Evolutionary conservation across 1,140 invertebrate species (phyloP).

Genomic region (Cotesia chilonis): DNA sequence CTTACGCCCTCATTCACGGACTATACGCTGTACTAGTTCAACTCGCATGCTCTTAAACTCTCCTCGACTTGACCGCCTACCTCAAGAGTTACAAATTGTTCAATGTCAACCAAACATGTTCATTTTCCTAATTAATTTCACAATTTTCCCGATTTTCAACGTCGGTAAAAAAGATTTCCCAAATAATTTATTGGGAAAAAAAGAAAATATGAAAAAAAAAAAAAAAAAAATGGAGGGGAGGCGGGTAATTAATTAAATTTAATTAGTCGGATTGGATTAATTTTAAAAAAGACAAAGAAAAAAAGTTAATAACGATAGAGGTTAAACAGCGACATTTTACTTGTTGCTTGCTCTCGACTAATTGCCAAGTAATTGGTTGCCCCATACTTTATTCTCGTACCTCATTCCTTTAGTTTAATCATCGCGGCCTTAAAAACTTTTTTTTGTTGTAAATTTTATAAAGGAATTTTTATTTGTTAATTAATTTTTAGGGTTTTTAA

Average conservation of each 20-base stretch:
- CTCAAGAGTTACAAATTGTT: no score
- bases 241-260: no score
- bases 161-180: neutral
- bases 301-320: slow-evolving; percentile 38
- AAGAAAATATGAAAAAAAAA: neutral
- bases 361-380: slow-evolving; percentile 66
- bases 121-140: no score
- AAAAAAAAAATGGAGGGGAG: neutral
- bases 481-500: no score
- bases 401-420: slow-evolving; percentile 32
- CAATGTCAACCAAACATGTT: neutral
- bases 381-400: slow-evolving; percentile 35
- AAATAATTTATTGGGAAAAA: neutral
- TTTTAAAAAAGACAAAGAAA: neutral
- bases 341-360: slow-evolving; percentile 64
- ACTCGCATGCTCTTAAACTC: neutral
- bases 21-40: neutral
- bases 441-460: neutral
- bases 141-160: neutral
- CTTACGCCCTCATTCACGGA: neutral
- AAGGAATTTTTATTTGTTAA: no score
- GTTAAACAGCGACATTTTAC: slow-evolving; percentile 58
- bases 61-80: neutral
- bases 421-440: slow-evolving; percentile 31
- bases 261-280: no score